A percentile compares a stretch with the other conserved stretches of the same genome.
phyloP scores from a whole-genome alignment of 2,113 vertebrate genomes.

The Pachypanchax playfairii region DNA sequence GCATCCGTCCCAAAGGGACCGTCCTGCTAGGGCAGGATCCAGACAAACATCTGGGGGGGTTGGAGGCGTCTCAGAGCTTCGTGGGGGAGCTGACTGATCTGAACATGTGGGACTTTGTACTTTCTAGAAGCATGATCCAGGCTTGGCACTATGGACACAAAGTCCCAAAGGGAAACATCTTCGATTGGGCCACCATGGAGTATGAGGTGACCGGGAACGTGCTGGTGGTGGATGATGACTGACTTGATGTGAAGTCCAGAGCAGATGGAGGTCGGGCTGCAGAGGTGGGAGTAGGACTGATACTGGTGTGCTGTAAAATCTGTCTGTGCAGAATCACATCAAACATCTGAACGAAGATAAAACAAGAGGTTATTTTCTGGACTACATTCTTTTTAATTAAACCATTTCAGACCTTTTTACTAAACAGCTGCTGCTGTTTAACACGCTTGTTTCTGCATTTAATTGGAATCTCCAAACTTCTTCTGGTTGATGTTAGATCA shows the following conservation, averaged over 20 bases:
- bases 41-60: slow-evolving; percentile 71
- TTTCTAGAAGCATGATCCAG: slow-evolving; percentile 75
- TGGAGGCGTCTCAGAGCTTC: slow-evolving; percentile 79
- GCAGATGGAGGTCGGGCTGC: slow-evolving; percentile 7
- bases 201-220: slow-evolving; percentile 81
- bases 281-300: slow-evolving; percentile 29
- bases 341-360: neutral
- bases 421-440: too few relatives aligned
- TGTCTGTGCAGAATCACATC: neutral
- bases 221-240: slow-evolving; percentile 79
- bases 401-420: too few relatives aligned
- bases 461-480: too few relatives aligned
- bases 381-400: neutral
- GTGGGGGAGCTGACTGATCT: slow-evolving; percentile 81
- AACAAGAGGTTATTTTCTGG: neutral
- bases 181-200: slow-evolving; percentile 81
- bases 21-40: slow-evolving; percentile 81
- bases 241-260: slow-evolving; percentile 36
- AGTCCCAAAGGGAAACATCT: slow-evolving; percentile 77
- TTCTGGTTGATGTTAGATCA: too few relatives aligned
- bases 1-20: slow-evolving; percentile 72
- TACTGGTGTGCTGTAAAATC: neutral
- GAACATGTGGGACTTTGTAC: slow-evolving; percentile 84
- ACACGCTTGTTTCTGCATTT: too few relatives aligned
- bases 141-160: slow-evolving; percentile 71